Evolutionary conservation across 2,113 vertebrate species (phyloP).

Genomic region (Murina feae): DNA sequence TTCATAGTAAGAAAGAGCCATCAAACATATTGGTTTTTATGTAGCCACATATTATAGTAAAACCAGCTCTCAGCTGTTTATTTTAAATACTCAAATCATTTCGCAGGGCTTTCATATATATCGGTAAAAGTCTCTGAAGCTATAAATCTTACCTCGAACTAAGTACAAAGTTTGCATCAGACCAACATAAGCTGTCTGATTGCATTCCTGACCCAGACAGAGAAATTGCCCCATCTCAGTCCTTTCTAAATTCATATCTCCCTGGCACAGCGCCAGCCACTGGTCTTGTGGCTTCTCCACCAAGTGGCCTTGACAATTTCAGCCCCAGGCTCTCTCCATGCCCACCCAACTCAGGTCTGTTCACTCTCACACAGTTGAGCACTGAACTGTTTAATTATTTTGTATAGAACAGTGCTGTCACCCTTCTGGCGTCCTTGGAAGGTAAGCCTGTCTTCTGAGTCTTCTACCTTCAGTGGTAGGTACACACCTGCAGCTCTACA

Average conservation of each 20-base stretch:
- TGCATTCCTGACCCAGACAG: slow-evolving; percentile 48
- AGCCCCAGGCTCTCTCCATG: not conserved
- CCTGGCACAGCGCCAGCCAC: not conserved
- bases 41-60: not conserved
- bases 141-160: slow-evolving; percentile 48
- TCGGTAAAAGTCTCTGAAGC: slow-evolving; percentile 17
- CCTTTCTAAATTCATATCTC: not conserved
- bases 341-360: not conserved
- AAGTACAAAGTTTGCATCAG: slow-evolving; percentile 30
- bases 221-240: not conserved
- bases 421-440: not conserved
- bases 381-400: not conserved
- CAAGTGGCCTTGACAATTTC: not conserved
- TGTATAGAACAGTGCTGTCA: not conserved
- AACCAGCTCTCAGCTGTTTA: not conserved
- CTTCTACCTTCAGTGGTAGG: not conserved
- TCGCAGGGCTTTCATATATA: not conserved
- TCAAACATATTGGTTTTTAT: not conserved
- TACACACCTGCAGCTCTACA: not conserved
- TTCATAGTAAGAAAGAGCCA: not conserved
- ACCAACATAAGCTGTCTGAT: slow-evolving; percentile 14
- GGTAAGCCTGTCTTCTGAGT: not conserved
- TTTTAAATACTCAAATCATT: slow-evolving; percentile 19
- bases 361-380: not conserved
- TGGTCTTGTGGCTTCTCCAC: not conserved